These are phyloP conservation scores for Thereva nobilitata DNA, from an alignment of 2,888 invertebrate species.

Conservation along the genomic window DNA sequence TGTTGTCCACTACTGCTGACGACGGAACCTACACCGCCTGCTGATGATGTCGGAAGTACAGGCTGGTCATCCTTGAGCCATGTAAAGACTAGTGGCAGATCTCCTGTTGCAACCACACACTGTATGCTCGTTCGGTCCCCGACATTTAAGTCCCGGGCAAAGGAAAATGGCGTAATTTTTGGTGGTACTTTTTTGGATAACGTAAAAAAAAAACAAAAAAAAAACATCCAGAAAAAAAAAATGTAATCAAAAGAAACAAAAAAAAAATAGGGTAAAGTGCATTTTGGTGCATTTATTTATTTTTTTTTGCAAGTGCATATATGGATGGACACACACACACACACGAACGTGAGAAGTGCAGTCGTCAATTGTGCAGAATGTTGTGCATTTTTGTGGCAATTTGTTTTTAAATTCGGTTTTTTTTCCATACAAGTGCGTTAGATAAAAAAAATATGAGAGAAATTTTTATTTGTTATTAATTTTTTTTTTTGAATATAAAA, in stretches of 20 bases:
- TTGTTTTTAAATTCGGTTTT: background rate
- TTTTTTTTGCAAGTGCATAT: background rate
- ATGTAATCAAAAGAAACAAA: background rate
- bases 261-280: background rate
- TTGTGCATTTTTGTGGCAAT: background rate
- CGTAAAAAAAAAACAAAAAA: constrained; percentile 4
- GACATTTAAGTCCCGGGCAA: constrained; percentile 66
- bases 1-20: constrained; percentile 46
- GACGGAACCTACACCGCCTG: constrained; percentile 42
- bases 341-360: background rate
- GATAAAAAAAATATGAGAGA: constrained; percentile 6
- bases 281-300: background rate
- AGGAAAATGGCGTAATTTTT: constrained; percentile 68
- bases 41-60: constrained; percentile 49
- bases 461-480: background rate
- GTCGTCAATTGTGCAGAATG: background rate
- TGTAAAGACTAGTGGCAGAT: constrained; percentile 66
- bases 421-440: constrained; percentile 1
- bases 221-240: background rate
- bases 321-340: background rate
- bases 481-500: background rate
- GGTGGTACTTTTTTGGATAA: constrained; percentile 62
- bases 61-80: constrained; percentile 67
- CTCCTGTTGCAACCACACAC: constrained; percentile 66
- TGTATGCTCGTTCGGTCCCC: constrained; percentile 65